A percentile compares a stretch with the other conserved stretches of the same genome.
phyloP scores from a whole-genome alignment of 1,140 invertebrate species.

The Choristoneura fumiferana region DNA sequence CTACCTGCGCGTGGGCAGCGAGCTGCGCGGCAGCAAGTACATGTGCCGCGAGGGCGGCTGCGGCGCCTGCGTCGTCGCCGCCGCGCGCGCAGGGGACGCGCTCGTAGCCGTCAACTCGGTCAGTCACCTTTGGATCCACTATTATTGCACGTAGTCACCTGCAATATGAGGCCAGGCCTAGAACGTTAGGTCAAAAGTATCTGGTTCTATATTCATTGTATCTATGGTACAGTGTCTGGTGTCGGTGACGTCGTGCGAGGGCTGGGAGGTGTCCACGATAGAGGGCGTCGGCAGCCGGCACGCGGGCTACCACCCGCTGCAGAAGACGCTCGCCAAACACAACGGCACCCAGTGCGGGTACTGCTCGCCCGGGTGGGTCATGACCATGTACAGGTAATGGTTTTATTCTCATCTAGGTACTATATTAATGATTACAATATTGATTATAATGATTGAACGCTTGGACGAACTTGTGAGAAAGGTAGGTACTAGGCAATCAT shows the following conservation, averaged over 20 bases:
- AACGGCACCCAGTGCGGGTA: constrained; percentile 91
- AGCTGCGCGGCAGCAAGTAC: constrained; percentile 85
- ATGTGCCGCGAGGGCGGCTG: constrained; percentile 91
- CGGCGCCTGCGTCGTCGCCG: constrained; percentile 86
- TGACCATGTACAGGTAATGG: constrained; percentile 87
- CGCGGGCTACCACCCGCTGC: constrained; percentile 85
- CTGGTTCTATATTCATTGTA: too few relatives aligned
- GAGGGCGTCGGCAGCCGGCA: constrained; percentile 86
- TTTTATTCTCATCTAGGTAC: too few relatives aligned
- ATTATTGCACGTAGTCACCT: too few relatives aligned
- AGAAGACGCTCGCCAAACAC: constrained; percentile 83
- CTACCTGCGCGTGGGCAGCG: too few relatives aligned
- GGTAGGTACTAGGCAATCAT: too few relatives aligned
- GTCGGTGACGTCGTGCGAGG: constrained; percentile 83
- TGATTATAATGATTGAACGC: too few relatives aligned
- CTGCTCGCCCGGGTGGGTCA: constrained; percentile 91
- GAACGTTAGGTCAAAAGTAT: too few relatives aligned
- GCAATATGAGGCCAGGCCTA: too few relatives aligned
- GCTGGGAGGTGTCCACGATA: constrained; percentile 87
- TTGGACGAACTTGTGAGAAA: too few relatives aligned
- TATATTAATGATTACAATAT: too few relatives aligned
- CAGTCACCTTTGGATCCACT: constrained; percentile 25
- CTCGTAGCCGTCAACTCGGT: constrained; percentile 18
- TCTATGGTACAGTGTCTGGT: constrained; percentile 84
- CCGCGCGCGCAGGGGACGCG: constrained; percentile 22